Conservation (phyloP, 2,113 vertebrate genomes). For the Neogobius melanostomus region DNA sequence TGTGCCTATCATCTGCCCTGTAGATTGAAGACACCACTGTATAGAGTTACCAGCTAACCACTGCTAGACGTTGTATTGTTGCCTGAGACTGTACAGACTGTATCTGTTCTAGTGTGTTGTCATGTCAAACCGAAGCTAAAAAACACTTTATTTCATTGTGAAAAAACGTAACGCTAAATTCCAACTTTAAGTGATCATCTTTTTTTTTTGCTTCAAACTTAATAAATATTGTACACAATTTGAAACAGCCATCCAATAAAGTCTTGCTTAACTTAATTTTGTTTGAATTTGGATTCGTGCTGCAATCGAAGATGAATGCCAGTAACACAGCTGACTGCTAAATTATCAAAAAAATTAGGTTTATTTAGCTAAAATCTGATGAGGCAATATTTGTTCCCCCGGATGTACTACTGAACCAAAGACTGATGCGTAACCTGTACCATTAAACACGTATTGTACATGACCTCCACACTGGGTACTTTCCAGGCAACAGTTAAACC, state of each 20-base stretch:
- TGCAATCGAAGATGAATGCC: too few species aligned
- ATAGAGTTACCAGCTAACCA: too few species aligned
- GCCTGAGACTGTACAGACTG: slow-evolving; percentile 1
- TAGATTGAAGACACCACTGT: too few species aligned
- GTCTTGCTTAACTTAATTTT: not conserved
- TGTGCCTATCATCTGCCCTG: too few species aligned
- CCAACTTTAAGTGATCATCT: not conserved
- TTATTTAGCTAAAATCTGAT: too few species aligned
- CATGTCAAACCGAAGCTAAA: not conserved
- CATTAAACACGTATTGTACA: not conserved
- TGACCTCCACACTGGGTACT: slow-evolving; percentile 2
- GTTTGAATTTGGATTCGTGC: slow-evolving; percentile 6
- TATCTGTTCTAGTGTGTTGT: not conserved
- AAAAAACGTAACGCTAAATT: not conserved
- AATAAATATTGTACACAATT: not conserved
- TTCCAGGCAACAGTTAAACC: slow-evolving; percentile 1
- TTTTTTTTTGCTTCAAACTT: not conserved
- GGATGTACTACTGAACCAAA: too few species aligned
- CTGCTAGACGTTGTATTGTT: not conserved
- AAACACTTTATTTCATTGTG: not conserved
- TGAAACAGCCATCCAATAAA: slow-evolving; percentile 1
- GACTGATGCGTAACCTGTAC: not conserved
- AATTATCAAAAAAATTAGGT: too few species aligned
- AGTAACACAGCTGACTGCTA: too few species aligned
- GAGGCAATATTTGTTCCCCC: too few species aligned